Base-by-base conservation (phyloP, 2,113 vertebrate species). In the Pseudopodoces humilis region DNA sequence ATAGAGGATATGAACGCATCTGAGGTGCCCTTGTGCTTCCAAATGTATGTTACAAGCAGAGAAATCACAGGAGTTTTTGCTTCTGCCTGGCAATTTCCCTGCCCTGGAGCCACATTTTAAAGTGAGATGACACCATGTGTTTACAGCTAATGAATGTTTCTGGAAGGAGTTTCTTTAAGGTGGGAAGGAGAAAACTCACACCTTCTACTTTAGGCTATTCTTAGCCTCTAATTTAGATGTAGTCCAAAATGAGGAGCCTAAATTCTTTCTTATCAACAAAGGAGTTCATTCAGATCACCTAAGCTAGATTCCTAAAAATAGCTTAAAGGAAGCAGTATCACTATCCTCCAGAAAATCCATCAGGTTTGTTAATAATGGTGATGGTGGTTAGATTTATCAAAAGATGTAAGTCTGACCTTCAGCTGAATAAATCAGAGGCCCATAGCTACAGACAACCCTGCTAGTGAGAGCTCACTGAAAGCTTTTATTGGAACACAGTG, bases 1-100 rank as follows among this genome's bases (percentile, higher is more conserved):
- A 68, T 5, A 71, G 92, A 92, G 98, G 98, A 94, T 99, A 99
- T 0, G 94, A 98, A 44, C 97, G 95, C 74, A 92, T 98, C 70
- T 98, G 97, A 98, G 90, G 27, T 71, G 87, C 13, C 41, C 46
- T 35, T 41, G 46, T 58, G 24, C 64, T 90, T 82, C 83, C 68
- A 67, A 62, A 75, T 20, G 52, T 27, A 37, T 11, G 6, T 24
- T 80, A 55, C 59, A 74, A 95, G 44, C 24, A 75, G 44, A 78
- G 80, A 37, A 80, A 49, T 59, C 58, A 64, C 20, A 35, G 67
- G 72, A 81, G 53, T 31, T 83, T 95, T 90, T 83, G 43, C 33
- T 83, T 91, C 78, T 82, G 8, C 24, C n/a, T 69, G 53, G 25
- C 30, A 81, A 30, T 62, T 22, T 55, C 72, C 15, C 39, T 83